These are phyloP conservation scores for Erinaceus europaeus DNA, from an alignment of 2,113 vertebrate genomes.

Conservation along the genomic window DNA sequence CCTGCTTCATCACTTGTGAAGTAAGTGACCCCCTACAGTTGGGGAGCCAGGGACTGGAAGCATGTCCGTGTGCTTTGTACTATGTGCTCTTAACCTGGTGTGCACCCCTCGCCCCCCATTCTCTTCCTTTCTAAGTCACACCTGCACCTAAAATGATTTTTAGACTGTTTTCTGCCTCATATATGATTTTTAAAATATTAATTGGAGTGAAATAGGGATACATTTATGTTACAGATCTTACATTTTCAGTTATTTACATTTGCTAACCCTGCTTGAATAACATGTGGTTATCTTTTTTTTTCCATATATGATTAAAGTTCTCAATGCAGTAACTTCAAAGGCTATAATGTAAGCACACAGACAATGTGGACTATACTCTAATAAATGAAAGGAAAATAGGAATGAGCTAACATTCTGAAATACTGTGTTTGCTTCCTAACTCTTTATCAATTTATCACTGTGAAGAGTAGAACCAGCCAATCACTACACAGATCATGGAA, in stretches of 20 bases:
- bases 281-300: not conserved
- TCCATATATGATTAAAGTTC: not conserved
- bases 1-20: no score
- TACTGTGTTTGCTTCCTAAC: not conserved
- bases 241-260: not conserved
- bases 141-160: no score
- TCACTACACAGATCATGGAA: constrained; percentile 19
- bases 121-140: no score
- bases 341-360: not conserved
- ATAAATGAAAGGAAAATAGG: not conserved
- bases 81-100: no score
- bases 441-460: constrained; percentile 14
- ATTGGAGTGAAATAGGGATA: not conserved
- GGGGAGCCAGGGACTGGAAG: no score
- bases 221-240: not conserved
- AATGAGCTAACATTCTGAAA: constrained; percentile 4
- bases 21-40: no score
- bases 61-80: no score
- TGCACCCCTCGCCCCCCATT: no score
- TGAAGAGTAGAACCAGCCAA: not conserved
- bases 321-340: not conserved
- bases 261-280: not conserved
- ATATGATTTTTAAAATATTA: not conserved
- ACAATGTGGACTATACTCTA: not conserved
- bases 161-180: not conserved